Conservation (phyloP, 2,888 invertebrate species). For the Cataglyphis altisquamis region DNA sequence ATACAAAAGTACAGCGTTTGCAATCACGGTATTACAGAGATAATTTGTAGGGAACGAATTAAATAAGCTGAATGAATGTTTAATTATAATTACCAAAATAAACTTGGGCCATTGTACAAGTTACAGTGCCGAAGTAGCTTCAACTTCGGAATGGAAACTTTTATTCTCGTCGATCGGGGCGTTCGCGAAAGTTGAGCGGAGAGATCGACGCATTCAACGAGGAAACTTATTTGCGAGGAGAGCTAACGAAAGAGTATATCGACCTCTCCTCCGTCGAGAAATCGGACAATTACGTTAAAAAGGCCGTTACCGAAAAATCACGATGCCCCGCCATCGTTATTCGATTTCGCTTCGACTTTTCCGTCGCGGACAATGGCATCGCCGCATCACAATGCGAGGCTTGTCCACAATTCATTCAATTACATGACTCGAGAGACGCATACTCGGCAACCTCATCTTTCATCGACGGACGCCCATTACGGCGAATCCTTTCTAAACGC, state of each 20-base stretch:
- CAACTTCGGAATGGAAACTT: constrained; percentile 56
- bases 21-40: constrained; percentile 1
- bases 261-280: constrained; percentile 62
- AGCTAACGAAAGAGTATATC: constrained; percentile 71
- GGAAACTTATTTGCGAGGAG: constrained; percentile 71
- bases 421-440: constrained; percentile 57
- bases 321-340: constrained; percentile 72
- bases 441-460: constrained; percentile 29
- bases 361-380: constrained; percentile 36
- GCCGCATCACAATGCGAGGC: constrained; percentile 62
- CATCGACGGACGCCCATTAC: constrained; percentile 44
- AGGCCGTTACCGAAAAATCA: constrained; percentile 65
- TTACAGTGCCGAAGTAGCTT: constrained; percentile 29
- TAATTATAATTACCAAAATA: constrained; percentile 47
- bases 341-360: constrained; percentile 62
- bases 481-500: constrained; percentile 39
- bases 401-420: constrained; percentile 65
- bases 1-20: neutral
- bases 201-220: constrained; percentile 68
- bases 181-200: constrained; percentile 63
- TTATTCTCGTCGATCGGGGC: constrained; percentile 64
- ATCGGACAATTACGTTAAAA: constrained; percentile 72
- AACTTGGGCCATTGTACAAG: constrained; percentile 40
- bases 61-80: constrained; percentile 34
- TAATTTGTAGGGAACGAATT: constrained; percentile 13